phyloP scores from a whole-genome alignment of 1,140 invertebrate genomes.

The Eupristina koningsbergeri region DNA sequence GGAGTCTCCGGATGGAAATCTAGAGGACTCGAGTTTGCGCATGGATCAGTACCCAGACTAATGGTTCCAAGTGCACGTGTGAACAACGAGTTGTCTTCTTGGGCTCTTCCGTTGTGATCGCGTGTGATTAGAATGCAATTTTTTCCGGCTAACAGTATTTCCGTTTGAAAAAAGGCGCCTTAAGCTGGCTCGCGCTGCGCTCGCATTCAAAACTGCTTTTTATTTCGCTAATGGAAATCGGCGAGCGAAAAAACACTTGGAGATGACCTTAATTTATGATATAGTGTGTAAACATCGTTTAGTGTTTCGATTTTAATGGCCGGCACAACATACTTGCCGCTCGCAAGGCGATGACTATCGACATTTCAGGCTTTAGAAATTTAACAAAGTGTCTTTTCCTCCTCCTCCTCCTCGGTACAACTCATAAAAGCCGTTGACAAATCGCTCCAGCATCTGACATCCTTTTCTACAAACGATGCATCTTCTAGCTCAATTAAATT shows the following conservation, averaged over 20 bases:
- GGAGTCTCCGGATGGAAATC: not conserved
- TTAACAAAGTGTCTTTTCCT: not conserved
- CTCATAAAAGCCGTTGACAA: not conserved
- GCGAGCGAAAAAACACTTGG: not conserved
- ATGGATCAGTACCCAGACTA: not conserved
- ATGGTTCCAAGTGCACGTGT: not conserved
- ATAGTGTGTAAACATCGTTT: conserved; percentile 30
- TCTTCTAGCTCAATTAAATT: conserved; percentile 19
- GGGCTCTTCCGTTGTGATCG: not conserved
- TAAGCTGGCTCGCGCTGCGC: not conserved
- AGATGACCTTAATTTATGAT: conserved; percentile 29
- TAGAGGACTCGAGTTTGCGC: not conserved
- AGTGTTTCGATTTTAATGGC: conserved; percentile 10
- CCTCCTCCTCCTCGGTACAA: not conserved
- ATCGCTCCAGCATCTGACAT: not conserved
- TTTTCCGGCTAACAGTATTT: conserved; percentile 24
- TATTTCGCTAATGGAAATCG: not conserved
- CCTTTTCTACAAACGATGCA: not conserved
- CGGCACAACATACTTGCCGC: not conserved
- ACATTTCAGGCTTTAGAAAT: not conserved
- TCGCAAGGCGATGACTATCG: not conserved
- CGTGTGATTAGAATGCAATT: conserved; percentile 32
- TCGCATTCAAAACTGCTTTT: not conserved
- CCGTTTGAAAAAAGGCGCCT: conserved; percentile 11
- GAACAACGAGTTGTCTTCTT: not conserved